A percentile compares a stretch with the other conserved stretches of the same genome.
Conservation (phyloP, 2,113 vertebrate genomes). For the Parotia lawesii region DNA sequence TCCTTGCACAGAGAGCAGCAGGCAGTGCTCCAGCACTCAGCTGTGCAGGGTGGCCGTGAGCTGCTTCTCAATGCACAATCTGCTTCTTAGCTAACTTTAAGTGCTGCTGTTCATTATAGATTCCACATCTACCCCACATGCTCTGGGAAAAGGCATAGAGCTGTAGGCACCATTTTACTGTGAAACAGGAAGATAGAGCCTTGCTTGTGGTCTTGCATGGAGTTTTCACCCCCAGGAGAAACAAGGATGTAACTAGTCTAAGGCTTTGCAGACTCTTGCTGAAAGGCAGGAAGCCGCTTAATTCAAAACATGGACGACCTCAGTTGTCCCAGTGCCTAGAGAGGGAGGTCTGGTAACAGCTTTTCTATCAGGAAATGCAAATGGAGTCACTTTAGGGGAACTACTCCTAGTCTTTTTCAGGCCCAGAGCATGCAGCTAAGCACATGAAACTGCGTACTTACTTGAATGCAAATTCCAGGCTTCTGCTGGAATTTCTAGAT, state of each 20-base stretch:
- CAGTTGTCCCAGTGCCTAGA: too few relatives aligned
- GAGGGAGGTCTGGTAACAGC: background rate
- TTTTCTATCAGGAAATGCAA: background rate
- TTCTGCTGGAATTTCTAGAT: background rate
- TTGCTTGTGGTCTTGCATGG: background rate
- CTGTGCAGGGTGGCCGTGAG: fast-evolving
- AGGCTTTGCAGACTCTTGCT: background rate
- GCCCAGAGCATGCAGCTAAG: background rate
- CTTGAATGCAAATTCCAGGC: background rate
- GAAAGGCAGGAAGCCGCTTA: background rate
- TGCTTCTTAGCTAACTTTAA: background rate
- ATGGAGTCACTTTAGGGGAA: background rate
- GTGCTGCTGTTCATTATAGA: background rate
- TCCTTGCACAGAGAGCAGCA: fast-evolving
- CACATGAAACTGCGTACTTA: background rate
- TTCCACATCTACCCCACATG: background rate
- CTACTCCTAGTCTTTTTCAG: background rate
- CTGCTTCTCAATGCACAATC: background rate
- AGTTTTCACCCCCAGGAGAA: background rate
- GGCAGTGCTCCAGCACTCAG: fast-evolving
- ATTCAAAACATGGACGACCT: background rate
- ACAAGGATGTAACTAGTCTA: background rate
- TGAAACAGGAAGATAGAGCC: background rate
- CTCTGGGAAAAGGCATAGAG: background rate
- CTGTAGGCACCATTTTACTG: background rate